Evolutionary conservation across 2,888 invertebrate species (phyloP).

Genomic region (Hirtodrosophila duncani): DNA sequence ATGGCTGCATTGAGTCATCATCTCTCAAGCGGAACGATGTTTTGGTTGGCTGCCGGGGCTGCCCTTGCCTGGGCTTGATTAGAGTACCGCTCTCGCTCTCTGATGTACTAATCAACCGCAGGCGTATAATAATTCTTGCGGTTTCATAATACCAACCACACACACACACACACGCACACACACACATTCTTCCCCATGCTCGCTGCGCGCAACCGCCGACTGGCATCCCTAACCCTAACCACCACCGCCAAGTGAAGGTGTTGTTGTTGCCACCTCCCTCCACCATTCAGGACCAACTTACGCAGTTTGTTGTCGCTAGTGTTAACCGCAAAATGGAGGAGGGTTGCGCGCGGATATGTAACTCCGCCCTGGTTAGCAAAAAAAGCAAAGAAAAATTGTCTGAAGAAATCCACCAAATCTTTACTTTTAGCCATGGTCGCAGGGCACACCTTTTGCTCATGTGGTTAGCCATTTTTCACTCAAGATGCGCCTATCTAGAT

Average conservation of each 20-base stretch:
- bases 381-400: background rate
- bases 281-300: too few species aligned
- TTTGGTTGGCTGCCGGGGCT: conserved; percentile 47
- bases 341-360: conserved; percentile 49
- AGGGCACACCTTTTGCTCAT: conserved; percentile 26
- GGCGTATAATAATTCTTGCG: conserved; percentile 74
- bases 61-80: conserved; percentile 42
- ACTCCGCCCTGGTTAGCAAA: conserved; percentile 55
- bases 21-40: conserved; percentile 29
- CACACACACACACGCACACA: conserved; percentile 16
- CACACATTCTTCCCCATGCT: conserved; percentile 54
- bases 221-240: conserved; percentile 25
- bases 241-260: conserved; percentile 6
- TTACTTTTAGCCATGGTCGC: conserved; percentile 10
- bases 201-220: conserved; percentile 50
- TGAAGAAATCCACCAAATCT: conserved; percentile 20
- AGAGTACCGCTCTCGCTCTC: conserved; percentile 30
- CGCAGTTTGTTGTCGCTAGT: conserved; percentile 11
- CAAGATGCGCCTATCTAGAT: conserved; percentile 34
- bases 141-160: conserved; percentile 72
- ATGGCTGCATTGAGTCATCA: too few species aligned
- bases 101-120: conserved; percentile 72
- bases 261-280: conserved; percentile 23
- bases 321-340: conserved; percentile 62
- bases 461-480: conserved; percentile 59